Evolutionary conservation across 2,888 invertebrate genomes (phyloP), one percentile per base, ranked within the genome.

Genomic region (Spilarctia lutea): DNA sequence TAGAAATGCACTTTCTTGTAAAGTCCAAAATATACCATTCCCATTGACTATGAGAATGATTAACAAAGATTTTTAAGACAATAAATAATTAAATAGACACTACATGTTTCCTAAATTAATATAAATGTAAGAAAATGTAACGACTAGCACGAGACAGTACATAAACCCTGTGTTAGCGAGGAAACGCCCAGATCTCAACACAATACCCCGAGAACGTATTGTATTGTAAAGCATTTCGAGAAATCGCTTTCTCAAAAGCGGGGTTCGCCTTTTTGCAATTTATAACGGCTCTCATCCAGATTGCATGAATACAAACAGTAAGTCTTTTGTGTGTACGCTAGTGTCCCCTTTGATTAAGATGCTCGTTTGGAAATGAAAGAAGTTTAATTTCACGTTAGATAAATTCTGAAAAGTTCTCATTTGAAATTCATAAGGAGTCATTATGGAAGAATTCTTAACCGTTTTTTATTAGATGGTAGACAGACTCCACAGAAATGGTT

Each of bases 211-310:
- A 86, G 88, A 90, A 88, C 89, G 91, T 91, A 94, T 94, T 94
- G 94, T 95, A 91, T 94, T 93, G 93, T 94, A 91, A 91, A 91
- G 91, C 90, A 91, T 93, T 94, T 93, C 92, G 89, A 91, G 93
- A 93, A 94, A 94, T 91, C 94, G 94, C 87, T 92, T 91, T 92
- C 91, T 91, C 91, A 93, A 93, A 92, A 93, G 92, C 91, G 87
- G 84, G 88, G 87, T 89, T 91, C 89, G 91, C 90, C 93, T 93
- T 94, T 93, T 94, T 94, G 92, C 93, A 91, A 94, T 94, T 93
- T 94, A 92, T 93, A 93, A 92, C 92, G 89, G 89, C 88, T 91
- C 91, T 91, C 92, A 91, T 91, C 90, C 90, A 90, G 92, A 93
- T 92, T 91, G 91, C 91, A 91, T 91, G 92, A 92, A 93, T 92